Conservation (phyloP, 2,113 vertebrate species). For the Notechis scutatus region DNA sequence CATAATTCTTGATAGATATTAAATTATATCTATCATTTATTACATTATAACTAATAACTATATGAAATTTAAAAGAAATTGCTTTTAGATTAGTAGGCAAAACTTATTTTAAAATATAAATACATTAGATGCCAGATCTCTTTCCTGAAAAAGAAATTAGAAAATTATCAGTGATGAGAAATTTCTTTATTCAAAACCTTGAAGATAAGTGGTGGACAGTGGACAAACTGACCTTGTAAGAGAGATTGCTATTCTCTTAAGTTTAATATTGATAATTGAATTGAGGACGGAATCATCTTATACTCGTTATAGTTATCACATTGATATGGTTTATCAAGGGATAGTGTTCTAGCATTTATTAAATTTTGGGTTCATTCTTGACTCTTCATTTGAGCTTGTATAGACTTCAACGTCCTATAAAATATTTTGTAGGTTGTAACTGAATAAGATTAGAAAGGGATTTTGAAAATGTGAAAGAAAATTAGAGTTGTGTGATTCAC, state of each 20-base stretch:
- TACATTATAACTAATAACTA: neutral
- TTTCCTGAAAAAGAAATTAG: neutral
- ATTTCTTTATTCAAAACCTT: neutral
- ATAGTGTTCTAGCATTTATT: neutral
- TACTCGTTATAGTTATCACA: slow-evolving; percentile 46
- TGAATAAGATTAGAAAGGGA: neutral
- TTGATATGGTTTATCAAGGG: slow-evolving; percentile 10
- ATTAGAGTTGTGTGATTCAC: neutral
- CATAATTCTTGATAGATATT: neutral
- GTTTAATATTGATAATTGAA: neutral
- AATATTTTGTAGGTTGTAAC: neutral
- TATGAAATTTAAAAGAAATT: neutral
- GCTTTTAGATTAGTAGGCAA: neutral
- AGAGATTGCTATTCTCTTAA: slow-evolving; percentile 56
- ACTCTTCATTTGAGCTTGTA: neutral
- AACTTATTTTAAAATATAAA: neutral
- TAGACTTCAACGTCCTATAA: neutral
- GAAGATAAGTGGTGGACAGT: neutral
- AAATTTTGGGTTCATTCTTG: neutral
- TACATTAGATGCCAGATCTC: neutral
- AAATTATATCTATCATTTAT: neutral
- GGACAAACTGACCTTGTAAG: neutral
- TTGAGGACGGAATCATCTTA: slow-evolving; percentile 20
- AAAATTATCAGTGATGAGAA: neutral
- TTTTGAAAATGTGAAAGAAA: neutral